phyloP scores from a whole-genome alignment of 2,888 invertebrate species.

The Diarsia brunnea region DNA sequence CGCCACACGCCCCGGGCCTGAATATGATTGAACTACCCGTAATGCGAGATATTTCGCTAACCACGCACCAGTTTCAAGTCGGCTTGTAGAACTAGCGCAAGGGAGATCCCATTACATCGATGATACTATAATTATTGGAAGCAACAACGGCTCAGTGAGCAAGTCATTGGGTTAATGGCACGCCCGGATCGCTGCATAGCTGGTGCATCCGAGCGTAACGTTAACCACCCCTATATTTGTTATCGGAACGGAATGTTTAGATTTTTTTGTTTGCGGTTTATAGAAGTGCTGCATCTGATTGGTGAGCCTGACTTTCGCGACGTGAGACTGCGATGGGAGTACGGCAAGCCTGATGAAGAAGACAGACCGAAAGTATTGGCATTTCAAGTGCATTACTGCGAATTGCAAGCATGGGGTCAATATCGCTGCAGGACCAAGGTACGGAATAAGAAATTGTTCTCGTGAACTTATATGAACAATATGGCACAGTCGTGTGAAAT shows the following conservation, averaged over 20 bases:
- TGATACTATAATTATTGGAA: slow-evolving; percentile 73
- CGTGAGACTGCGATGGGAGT: slow-evolving; percentile 92
- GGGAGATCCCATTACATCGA: slow-evolving; percentile 72
- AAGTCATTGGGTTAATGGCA: slow-evolving; percentile 88
- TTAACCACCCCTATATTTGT: slow-evolving; percentile 60
- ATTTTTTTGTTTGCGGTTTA: slow-evolving; percentile 67
- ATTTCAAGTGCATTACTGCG: slow-evolving; percentile 94
- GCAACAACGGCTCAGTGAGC: slow-evolving; percentile 82
- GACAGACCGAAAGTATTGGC: slow-evolving; percentile 87
- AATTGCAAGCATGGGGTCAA: slow-evolving; percentile 94
- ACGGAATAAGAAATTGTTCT: slow-evolving; percentile 24
- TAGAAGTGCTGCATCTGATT: slow-evolving; percentile 91
- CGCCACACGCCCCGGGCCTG: slow-evolving; percentile 38
- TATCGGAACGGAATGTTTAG: slow-evolving; percentile 38
- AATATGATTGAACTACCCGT: slow-evolving; percentile 45
- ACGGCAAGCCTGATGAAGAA: slow-evolving; percentile 83
- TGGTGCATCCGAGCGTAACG: slow-evolving; percentile 75
- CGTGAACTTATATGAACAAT: slow-evolving; percentile 2
- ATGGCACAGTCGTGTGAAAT: slow-evolving; percentile 32
- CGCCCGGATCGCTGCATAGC: slow-evolving; percentile 80
- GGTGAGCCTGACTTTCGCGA: slow-evolving; percentile 93
- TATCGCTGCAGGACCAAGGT: slow-evolving; percentile 94
- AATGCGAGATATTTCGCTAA: slow-evolving; percentile 52
- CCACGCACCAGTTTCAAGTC: slow-evolving; percentile 39
- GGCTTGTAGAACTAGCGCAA: slow-evolving; percentile 54